These are phyloP conservation scores for Heterotilapia buettikoferi DNA, from an alignment of 2,113 vertebrate species.

Conservation along the genomic window DNA sequence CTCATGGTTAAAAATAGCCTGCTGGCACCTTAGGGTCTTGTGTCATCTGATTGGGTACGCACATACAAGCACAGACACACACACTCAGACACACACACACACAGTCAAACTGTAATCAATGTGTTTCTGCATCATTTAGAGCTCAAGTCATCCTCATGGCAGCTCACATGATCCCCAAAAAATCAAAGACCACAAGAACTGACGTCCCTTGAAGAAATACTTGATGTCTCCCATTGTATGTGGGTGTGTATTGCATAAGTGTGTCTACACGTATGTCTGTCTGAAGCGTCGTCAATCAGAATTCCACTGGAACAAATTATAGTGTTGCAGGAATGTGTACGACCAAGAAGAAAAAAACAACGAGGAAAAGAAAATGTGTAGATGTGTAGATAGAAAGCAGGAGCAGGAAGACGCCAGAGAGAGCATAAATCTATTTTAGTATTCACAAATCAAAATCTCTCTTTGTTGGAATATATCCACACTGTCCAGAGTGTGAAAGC, in stretches of 20 bases:
- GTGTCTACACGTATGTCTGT: neutral
- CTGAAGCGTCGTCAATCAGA: neutral
- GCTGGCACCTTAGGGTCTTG: constrained; percentile 34
- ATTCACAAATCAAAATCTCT: neutral
- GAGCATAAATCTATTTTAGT: neutral
- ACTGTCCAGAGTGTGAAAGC: neutral
- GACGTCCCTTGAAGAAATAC: constrained; percentile 8
- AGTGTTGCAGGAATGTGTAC: neutral
- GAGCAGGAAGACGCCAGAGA: neutral
- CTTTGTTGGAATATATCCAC: neutral
- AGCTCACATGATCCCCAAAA: neutral
- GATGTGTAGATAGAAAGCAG: neutral
- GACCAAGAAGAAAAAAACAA: neutral
- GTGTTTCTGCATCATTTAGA: constrained; percentile 49
- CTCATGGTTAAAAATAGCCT: constrained; percentile 47
- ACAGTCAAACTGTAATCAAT: constrained; percentile 26
- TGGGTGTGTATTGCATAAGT: neutral
- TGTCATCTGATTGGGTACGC: constrained; percentile 42
- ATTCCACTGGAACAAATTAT: neutral
- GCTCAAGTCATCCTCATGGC: constrained; percentile 6
- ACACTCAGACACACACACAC: neutral
- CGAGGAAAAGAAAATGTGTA: neutral
- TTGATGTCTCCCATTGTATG: neutral
- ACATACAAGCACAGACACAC: neutral
- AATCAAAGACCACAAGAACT: constrained; percentile 8